Percentiles rank a stretch among this genome's conserved stretches.
Evolutionary conservation across 2,797 vertebrate genomes (phyloP).

Genomic region (Catharus ustulatus): DNA sequence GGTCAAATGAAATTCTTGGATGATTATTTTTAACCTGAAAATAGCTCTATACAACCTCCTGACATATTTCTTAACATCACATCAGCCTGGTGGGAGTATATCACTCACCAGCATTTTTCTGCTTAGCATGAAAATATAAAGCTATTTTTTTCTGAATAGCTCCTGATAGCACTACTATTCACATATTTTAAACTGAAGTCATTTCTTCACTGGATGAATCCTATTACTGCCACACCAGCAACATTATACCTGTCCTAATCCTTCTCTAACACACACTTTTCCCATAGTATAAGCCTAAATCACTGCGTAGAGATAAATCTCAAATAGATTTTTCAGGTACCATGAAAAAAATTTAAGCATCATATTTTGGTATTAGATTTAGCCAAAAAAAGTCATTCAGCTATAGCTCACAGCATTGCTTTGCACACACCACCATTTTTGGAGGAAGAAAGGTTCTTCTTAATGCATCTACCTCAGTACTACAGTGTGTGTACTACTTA

Average conservation of each 20-base stretch:
- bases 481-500: background rate
- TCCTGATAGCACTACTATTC: background rate
- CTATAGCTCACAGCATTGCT: background rate
- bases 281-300: background rate
- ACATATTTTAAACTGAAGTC: background rate
- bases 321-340: background rate
- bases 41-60: background rate
- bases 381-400: background rate
- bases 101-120: background rate
- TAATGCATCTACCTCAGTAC: background rate
- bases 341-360: background rate
- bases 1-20: background rate
- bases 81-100: background rate
- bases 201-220: background rate
- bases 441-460: background rate
- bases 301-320: background rate
- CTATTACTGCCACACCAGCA: background rate
- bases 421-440: background rate
- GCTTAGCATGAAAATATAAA: conserved; percentile 23
- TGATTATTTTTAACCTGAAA: background rate
- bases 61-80: background rate
- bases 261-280: background rate
- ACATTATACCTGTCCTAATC: background rate
- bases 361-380: background rate
- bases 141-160: conserved; percentile 2